Base-by-base conservation (phyloP, 1,140 invertebrate species). In the Tyrophagus putrescentiae region DNA sequence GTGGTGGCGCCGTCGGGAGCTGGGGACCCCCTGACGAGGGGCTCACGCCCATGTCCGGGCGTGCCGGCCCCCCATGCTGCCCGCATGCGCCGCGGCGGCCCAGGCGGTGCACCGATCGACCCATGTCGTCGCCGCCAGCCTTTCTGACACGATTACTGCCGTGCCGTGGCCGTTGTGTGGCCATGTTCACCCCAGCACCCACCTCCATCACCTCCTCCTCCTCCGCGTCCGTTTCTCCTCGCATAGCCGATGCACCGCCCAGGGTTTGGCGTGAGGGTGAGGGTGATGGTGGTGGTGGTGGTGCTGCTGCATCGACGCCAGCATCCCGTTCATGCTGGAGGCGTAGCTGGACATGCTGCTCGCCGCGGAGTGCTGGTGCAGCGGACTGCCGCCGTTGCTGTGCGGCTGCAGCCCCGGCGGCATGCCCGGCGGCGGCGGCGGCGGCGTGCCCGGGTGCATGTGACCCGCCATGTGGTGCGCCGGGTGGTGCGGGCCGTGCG, bases 241-340 rank as follows among this genome's bases (percentile, higher is more conserved):
- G 50, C 52, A 54, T 54, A 18, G 52, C 52, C 4, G 52, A n/a
- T n/a, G 36, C 36, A 13, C 13, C 36, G 13, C 13, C n/a, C n/a
- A 16, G 13, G 13, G n/a, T 16, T 39, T 13, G 13, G n/a, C n/a
- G n/a, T n/a, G n/a, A n/a, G n/a, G n/a, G n/a, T n/a, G n/a, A n/a
- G n/a, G n/a, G n/a, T n/a, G 13, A 29, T 62, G 13, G 29, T 31
- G 58, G 18, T 65, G 62, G 53, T 64, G 62, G 31, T 64, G n/a
- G n/a, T n/a, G 61, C 27, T 60, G 60, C 25, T 60, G 56, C 28
- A 50, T 52, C 56, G 21, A 58, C 45, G 34, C 54, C 23, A 63
- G 41, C 66, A 67, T 67, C 3, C 65, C 64, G 33, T 66, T 67
- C 60, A 66, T 65, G 27, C 60, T 29, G 25, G 62, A 62, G 16